These are phyloP conservation scores for Oncorhynchus masou DNA, from an alignment of 2,113 vertebrate species.

Conservation along the genomic window DNA sequence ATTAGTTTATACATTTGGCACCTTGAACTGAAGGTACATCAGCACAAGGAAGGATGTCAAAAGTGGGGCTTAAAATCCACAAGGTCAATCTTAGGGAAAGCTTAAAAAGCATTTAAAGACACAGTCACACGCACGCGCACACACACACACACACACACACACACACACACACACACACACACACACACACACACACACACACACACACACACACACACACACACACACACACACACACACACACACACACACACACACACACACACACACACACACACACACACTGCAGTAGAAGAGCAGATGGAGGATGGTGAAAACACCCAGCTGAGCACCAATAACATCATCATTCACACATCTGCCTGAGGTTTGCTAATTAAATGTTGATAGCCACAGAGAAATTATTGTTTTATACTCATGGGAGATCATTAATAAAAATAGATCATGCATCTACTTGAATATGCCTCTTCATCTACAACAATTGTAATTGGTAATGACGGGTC, in stretches of 20 bases:
- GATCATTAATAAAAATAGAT: conserved; percentile 34
- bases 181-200: too few relatives aligned
- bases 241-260: not conserved
- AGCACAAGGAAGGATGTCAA: not conserved
- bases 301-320: too few relatives aligned
- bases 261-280: not conserved
- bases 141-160: too few relatives aligned
- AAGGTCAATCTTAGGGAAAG: not conserved
- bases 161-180: too few relatives aligned
- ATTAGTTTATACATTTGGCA: conserved; percentile 11
- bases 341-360: conserved; percentile 18
- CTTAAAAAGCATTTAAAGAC: not conserved
- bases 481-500: conserved; percentile 28
- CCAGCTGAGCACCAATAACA: conserved; percentile 9
- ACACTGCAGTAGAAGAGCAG: not conserved
- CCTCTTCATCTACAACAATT: conserved; percentile 38
- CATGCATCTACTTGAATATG: conserved; percentile 27
- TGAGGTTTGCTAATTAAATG: conserved; percentile 35
- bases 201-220: too few relatives aligned
- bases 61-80: conserved; percentile 4
- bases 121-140: too few relatives aligned
- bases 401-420: conserved; percentile 38
- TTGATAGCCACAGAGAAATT: conserved; percentile 37
- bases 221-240: too few relatives aligned
- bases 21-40: conserved; percentile 11